A percentile compares a stretch with the other conserved stretches of the same genome.
Evolutionary conservation across 2,797 vertebrate species (phyloP).

Genomic region (Chiloscyllium punctatum): DNA sequence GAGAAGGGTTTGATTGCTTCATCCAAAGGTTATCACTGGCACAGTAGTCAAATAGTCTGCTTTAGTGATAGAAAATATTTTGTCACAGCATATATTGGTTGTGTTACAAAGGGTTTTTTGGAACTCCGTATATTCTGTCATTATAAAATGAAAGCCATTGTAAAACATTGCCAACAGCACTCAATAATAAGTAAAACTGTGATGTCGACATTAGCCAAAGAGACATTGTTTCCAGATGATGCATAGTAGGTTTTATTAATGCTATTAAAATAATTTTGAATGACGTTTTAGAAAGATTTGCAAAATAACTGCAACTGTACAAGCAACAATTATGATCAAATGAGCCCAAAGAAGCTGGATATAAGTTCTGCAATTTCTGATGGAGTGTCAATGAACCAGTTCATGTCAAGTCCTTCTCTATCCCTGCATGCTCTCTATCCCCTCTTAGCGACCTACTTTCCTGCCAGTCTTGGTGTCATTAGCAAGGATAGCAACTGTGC

Average conservation of each 20-base stretch:
- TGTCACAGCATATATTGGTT: neutral
- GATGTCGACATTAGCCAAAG: neutral
- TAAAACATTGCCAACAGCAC: neutral
- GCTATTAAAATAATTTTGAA: neutral
- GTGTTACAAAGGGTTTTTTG: neutral
- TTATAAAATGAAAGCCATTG: neutral
- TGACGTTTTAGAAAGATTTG: no score
- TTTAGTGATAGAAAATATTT: neutral
- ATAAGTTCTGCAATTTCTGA: neutral
- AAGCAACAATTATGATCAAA: neutral
- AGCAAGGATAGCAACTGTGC: no score
- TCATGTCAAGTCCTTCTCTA: neutral
- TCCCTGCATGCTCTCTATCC: no score
- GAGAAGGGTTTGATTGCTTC: neutral
- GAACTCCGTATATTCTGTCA: neutral
- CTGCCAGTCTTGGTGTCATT: no score
- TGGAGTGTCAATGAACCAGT: neutral
- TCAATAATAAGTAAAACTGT: neutral
- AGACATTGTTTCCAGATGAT: neutral
- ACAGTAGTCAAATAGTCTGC: neutral
- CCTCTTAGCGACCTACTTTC: no score
- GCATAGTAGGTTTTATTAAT: neutral
- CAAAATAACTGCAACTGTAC: neutral
- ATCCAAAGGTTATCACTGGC: neutral
- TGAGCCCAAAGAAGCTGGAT: neutral